Base-by-base conservation (phyloP, 2,797 vertebrate genomes). In the Siniperca undulata region DNA sequence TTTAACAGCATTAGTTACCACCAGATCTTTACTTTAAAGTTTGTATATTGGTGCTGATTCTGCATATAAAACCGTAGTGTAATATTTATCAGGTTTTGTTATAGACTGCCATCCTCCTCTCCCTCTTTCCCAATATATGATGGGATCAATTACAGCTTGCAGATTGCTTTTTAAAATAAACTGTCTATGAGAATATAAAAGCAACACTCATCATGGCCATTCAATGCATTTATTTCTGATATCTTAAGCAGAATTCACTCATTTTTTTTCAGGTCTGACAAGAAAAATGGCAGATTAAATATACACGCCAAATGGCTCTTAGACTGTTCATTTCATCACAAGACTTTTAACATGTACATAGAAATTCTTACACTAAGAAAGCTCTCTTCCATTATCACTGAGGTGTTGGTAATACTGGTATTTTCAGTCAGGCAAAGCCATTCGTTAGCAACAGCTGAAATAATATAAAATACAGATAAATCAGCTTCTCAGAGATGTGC, bases 261-360 rank as follows among this genome's bases (percentile, higher is more conserved):
- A 36, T 36, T 88, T 81, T 94, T 93, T 93, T 92, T 84, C 74
- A 93, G 80, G 80, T 96, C 94, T 94, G 95, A 93, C 92, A 95
- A 92, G 91, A 95, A 85, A 92, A 93, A 88, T 88, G 89, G 95
- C 92, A 90, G 91, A 95, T 92, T 96, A 96, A 95, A 95, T 93
- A 92, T 89, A 88, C 81, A 94, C 34, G 70, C 84, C 95, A 94
- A 95, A 94, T 91, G 87, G 90, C 87, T 91, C 88, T 95, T 94
- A 94, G 87, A 92, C 93, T 81, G 79, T 92, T 91, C 93, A 89
- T 90, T 96, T 95, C 93, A 95, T 95, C 95, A 97, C 96, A 95
- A 95, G 95, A 95, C 91, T 95, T 96, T 95, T 93, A 92, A 96
- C 94, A 97, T 94, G 89, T 93, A 97, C 97, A 96, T 94, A 96